These are phyloP conservation scores for Charanyca ferruginea DNA, from an alignment of 2,888 invertebrate species.

Conservation along the genomic window DNA sequence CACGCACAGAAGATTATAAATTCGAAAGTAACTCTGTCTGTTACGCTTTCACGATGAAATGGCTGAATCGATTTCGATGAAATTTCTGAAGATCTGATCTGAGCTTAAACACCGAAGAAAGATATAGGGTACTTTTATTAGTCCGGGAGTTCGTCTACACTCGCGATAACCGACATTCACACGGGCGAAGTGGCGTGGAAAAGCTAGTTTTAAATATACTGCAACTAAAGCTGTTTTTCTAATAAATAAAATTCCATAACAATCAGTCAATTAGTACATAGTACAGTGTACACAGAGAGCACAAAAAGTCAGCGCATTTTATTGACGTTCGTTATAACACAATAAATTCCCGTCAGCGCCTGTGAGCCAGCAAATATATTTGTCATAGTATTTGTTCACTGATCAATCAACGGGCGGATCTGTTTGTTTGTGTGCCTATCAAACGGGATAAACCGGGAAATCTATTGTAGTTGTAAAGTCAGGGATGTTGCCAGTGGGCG, in stretches of 20 bases:
- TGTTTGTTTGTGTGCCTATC: conserved; percentile 39
- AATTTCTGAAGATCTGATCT: too few relatives aligned
- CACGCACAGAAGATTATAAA: too few relatives aligned
- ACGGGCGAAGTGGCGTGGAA: too few relatives aligned
- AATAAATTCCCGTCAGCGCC: conserved; percentile 29
- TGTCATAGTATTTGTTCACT: conserved; percentile 53
- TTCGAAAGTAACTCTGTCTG: too few relatives aligned
- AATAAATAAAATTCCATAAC: background rate
- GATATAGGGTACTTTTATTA: too few relatives aligned
- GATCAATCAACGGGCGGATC: conserved; percentile 54
- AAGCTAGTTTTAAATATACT: background rate
- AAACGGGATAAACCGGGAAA: conserved; percentile 28
- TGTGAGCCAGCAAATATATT: conserved; percentile 35
- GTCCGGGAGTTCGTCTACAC: too few relatives aligned
- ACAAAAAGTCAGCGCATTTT: conserved; percentile 16
- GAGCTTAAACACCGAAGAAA: too few relatives aligned
- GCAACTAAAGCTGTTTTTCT: background rate
- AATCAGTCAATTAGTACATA: background rate
- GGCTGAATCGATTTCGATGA: too few relatives aligned
- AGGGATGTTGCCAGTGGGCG: background rate
- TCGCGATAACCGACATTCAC: too few relatives aligned
- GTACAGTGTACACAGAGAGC: background rate
- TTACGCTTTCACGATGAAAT: too few relatives aligned
- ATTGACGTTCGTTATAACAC: conserved; percentile 9
- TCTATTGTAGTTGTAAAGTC: conserved; percentile 11